phyloP scores from a whole-genome alignment of 2,113 vertebrate species.

The Chionomys nivalis region DNA sequence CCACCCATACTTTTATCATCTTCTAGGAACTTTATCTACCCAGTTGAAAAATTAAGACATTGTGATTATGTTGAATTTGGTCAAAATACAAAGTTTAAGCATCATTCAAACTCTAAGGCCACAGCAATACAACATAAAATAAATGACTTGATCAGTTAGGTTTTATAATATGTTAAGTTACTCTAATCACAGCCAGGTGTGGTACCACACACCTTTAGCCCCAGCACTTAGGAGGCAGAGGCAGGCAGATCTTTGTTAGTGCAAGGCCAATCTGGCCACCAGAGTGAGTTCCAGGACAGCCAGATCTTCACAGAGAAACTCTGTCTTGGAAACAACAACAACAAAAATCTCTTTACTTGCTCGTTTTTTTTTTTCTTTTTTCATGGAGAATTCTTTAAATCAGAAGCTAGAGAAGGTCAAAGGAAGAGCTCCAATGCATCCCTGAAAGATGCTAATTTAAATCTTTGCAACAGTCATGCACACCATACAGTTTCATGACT shows the following conservation, averaged over 20 bases:
- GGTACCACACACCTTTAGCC: not conserved
- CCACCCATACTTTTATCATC: not conserved
- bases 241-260: not conserved
- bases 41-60: not conserved
- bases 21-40: constrained; percentile 32
- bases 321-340: not conserved
- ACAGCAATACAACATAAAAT: not conserved
- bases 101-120: constrained; percentile 31
- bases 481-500: not conserved
- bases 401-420: not conserved
- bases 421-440: constrained; percentile 26
- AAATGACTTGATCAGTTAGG: not conserved
- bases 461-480: not conserved
- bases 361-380: constrained; percentile 47
- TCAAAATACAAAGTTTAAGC: constrained; percentile 39
- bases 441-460: constrained; percentile 12
- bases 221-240: not conserved
- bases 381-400: constrained; percentile 7
- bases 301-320: not conserved
- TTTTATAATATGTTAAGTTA: not conserved
- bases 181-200: not conserved
- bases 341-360: not conserved
- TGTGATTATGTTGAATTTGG: not conserved
- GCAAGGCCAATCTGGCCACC: not conserved
- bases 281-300: not conserved